A percentile compares a stretch with the other conserved stretches of the same genome.
phyloP scores from a whole-genome alignment of 2,797 vertebrate genomes.

The Acipenser transmontanus region DNA sequence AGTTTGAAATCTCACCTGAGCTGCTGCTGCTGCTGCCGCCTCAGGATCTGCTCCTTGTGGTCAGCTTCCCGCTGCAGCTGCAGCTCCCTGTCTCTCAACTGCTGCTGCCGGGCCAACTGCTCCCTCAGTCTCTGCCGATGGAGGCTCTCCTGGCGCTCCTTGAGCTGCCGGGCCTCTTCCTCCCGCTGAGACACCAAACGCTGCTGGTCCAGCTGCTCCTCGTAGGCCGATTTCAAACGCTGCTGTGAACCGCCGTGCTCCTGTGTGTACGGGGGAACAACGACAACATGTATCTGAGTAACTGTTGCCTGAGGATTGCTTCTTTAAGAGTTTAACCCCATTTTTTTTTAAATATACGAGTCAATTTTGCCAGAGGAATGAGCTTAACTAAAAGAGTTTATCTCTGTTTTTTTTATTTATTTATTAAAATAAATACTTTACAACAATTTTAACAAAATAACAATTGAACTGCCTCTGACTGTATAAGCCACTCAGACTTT shows the following conservation, averaged over 20 bases:
- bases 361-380: no score
- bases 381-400: no score
- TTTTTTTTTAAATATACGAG: no score
- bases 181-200: conserved; percentile 59
- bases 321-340: no score
- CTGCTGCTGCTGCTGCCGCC: conserved; percentile 48
- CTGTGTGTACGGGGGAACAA: neutral
- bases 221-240: conserved; percentile 62
- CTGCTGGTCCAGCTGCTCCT: conserved; percentile 86
- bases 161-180: conserved; percentile 65
- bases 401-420: no score
- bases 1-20: conserved; percentile 47
- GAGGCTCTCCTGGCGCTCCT: conserved; percentile 65
- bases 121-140: conserved; percentile 62
- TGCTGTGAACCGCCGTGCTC: conserved; percentile 23
- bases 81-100: conserved; percentile 59
- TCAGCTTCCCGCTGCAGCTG: conserved; percentile 60
- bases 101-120: conserved; percentile 61
- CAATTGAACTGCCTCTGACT: no score
- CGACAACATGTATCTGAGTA: no score
- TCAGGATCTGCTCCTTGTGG: conserved; percentile 52
- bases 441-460: no score
- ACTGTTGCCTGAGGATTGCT: no score
- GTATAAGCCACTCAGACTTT: no score
- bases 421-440: no score